Conservation (phyloP, 2,888 invertebrate species). For the Camptogramma bilineatum region DNA sequence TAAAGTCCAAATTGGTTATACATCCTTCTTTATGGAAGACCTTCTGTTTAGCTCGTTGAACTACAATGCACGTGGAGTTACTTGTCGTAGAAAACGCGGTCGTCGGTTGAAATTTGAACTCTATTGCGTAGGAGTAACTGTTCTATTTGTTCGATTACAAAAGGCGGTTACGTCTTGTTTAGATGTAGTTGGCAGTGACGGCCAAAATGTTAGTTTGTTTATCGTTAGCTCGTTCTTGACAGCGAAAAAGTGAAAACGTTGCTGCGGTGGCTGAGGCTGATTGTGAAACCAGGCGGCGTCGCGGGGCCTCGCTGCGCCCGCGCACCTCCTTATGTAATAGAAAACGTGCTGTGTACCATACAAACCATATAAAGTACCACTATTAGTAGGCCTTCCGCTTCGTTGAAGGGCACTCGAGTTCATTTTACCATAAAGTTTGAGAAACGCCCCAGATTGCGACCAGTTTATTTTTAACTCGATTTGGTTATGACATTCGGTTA, state of each 20-base stretch:
- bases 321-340: constrained; percentile 68
- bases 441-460: constrained; percentile 33
- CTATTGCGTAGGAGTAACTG: constrained; percentile 54
- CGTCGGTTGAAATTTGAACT: constrained; percentile 64
- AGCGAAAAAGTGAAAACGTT: constrained; percentile 85
- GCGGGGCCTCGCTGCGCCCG: constrained; percentile 64
- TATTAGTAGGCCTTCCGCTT: constrained; percentile 46
- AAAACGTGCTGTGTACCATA: constrained; percentile 60
- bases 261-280: constrained; percentile 73
- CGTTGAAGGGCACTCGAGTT: constrained; percentile 36
- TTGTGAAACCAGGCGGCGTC: constrained; percentile 79
- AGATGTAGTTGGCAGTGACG: constrained; percentile 70
- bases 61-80: constrained; percentile 57
- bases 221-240: constrained; percentile 84
- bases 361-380: constrained; percentile 47
- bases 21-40: constrained; percentile 56
- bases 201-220: constrained; percentile 84
- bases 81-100: constrained; percentile 57
- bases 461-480: constrained; percentile 22
- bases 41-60: constrained; percentile 65
- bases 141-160: constrained; percentile 51
- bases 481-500: constrained; percentile 32
- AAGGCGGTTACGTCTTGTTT: constrained; percentile 54
- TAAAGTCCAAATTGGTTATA: constrained; percentile 62
- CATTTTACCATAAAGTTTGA: constrained; percentile 29